These are phyloP conservation scores for Zenarchopterus dispar DNA, from an alignment of 2,797 vertebrate genomes.

Conservation along the genomic window DNA sequence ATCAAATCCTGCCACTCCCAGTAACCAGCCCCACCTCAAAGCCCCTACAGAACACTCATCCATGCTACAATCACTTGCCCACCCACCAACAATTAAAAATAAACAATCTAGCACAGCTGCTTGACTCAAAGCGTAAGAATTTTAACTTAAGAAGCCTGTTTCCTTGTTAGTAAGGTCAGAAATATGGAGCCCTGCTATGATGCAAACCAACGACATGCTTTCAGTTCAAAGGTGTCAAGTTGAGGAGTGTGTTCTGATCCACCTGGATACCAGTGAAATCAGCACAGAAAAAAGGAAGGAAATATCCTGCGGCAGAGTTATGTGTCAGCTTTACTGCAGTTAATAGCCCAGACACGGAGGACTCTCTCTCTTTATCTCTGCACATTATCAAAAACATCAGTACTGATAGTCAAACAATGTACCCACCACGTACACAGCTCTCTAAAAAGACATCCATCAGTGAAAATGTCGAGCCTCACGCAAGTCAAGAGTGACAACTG, in stretches of 20 bases:
- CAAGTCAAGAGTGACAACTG: conserved; percentile 8
- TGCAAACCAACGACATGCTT: not conserved
- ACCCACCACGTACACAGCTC: conserved; percentile 11
- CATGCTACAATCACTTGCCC: conserved; percentile 46
- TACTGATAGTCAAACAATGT: conserved; percentile 12
- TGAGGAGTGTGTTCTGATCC: conserved; percentile 20
- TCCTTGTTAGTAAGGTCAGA: conserved; percentile 10
- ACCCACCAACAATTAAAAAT: conserved; percentile 29
- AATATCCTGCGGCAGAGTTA: conserved; percentile 6
- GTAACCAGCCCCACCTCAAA: conserved; percentile 32
- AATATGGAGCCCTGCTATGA: conserved; percentile 1
- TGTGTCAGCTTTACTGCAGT: not conserved
- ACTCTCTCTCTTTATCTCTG: conserved; percentile 19
- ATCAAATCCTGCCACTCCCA: conserved; percentile 52
- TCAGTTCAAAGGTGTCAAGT: conserved; percentile 20
- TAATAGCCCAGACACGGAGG: not conserved
- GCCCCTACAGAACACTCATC: conserved; percentile 34
- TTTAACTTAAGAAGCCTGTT: conserved; percentile 33
- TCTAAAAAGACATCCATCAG: conserved; percentile 7
- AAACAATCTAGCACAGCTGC: conserved; percentile 42
- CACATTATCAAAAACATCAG: conserved; percentile 18
- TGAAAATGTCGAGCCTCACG: conserved; percentile 9
- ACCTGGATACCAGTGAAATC: not conserved
- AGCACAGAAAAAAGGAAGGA: not conserved
- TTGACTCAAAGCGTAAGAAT: conserved; percentile 51